Conservation (phyloP, 2,113 vertebrate species). For the Microcebus ravelobensis region DNA sequence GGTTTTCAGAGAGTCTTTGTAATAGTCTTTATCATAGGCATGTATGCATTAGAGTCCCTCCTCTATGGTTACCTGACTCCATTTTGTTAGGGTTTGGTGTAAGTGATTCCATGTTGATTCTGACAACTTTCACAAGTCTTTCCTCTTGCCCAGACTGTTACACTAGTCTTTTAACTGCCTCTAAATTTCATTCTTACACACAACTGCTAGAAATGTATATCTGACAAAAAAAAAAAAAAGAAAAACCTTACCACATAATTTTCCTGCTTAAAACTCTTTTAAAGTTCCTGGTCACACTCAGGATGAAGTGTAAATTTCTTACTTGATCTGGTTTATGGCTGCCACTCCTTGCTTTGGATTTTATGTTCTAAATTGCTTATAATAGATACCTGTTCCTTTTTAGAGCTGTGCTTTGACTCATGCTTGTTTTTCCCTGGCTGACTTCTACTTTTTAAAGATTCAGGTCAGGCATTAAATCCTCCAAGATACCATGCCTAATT, state of each 20-base stretch:
- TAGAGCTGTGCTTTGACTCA: constrained; percentile 17
- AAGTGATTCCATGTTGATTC: background rate
- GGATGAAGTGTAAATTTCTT: constrained; percentile 30
- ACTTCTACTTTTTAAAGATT: constrained; percentile 14
- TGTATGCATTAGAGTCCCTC: background rate
- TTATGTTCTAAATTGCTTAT: constrained; percentile 45
- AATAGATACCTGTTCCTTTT: background rate
- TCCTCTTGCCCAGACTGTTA: constrained; percentile 4
- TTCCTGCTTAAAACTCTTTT: constrained; percentile 12
- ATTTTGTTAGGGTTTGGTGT: background rate
- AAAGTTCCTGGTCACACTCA: background rate
- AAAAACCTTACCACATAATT: background rate
- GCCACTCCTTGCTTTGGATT: background rate
- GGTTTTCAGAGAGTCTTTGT: background rate
- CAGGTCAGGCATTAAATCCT: constrained; percentile 18
- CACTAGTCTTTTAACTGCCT: background rate
- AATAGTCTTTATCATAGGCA: background rate
- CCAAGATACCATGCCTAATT: background rate
- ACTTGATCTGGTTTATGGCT: constrained; percentile 31
- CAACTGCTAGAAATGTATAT: background rate
- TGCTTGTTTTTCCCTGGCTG: background rate
- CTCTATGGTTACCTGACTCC: background rate
- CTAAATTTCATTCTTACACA: background rate
- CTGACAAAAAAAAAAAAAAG: background rate
- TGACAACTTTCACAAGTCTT: background rate